Evolutionary conservation across 2,113 vertebrate genomes (phyloP), one percentile per base, ranked within the genome.

Genomic region (Mesitornis unicolor): DNA sequence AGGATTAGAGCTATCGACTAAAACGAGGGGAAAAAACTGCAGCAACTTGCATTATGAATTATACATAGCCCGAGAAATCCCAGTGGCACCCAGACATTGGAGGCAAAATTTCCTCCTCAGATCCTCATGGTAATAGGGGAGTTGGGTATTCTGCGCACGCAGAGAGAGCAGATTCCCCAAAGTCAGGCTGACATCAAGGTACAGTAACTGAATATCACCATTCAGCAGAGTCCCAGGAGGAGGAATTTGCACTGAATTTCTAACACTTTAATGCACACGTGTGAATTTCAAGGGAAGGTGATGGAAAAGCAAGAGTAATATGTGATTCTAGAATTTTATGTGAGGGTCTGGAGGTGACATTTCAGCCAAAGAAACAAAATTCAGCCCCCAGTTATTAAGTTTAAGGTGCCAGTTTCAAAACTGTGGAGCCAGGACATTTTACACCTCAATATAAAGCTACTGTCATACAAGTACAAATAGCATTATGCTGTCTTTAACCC

Each of bases 101-200:
- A 94, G 73, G 91, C 1, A 15, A 60, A 89, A 84, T 73, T 87
- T 84, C 48, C 89, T 64, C n/a, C 76, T 84, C 92, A 92, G 76
- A 78, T 90, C 64, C 92, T 90, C 33, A 2, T 33, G 43, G 71
- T 71, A 95, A 97, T 29, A 88, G 56, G 60, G 7, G 57, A 84
- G 56, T 61, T 91, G 74, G 51, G 74, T 56, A 89, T 96, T 92
- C 96, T 36, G 56, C 2, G 11, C 90, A 87, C 43, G 29, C 25
- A 81, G 79, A 68, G 43, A 57, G 57, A 78, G 71, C 87, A 92
- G 92, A 89, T 71, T 63, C 69, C 88, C 79, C 83, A 93, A 81
- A 86, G 75, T 70, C 90, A 94, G 79, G 47, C 90, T 95, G 87
- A 88, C 88, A 92, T 84, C 90, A 68, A 96, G 92, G 93, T 63